phyloP scores from a whole-genome alignment of 2,888 invertebrate genomes.

The Neuroscelio doddi region DNA sequence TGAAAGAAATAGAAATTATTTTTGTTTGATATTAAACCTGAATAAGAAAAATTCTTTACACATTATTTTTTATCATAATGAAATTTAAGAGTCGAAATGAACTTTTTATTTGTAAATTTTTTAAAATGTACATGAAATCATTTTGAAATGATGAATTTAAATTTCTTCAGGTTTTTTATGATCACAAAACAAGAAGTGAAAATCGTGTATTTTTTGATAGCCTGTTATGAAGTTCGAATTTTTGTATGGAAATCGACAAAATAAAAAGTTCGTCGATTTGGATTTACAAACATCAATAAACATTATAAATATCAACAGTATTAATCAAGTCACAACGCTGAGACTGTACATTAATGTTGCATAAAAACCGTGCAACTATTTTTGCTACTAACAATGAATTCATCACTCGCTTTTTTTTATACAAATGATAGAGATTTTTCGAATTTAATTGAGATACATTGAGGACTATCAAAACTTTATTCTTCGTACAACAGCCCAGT shows the following conservation, averaged over 20 bases:
- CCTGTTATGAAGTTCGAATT: background rate
- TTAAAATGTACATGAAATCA: no score
- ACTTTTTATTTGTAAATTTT: no score
- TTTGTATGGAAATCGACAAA: background rate
- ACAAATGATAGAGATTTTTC: background rate
- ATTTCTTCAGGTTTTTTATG: no score
- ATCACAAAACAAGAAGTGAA: no score
- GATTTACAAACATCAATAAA: background rate
- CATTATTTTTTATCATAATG: no score
- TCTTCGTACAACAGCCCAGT: background rate
- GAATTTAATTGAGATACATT: background rate
- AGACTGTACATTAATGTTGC: background rate
- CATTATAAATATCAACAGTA: background rate
- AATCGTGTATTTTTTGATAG: conserved; percentile 3
- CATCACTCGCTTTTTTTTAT: background rate
- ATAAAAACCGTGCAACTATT: conserved; percentile 2
- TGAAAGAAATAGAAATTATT: no score
- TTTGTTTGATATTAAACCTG: no score
- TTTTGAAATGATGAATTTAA: no score
- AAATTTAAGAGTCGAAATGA: no score
- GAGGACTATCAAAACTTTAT: background rate
- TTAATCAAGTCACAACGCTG: background rate
- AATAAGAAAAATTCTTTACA: no score
- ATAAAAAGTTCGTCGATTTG: background rate
- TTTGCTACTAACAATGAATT: conserved; percentile 6